Conservation (phyloP, 2,113 vertebrate genomes). For the Emydocephalus ijimae region DNA sequence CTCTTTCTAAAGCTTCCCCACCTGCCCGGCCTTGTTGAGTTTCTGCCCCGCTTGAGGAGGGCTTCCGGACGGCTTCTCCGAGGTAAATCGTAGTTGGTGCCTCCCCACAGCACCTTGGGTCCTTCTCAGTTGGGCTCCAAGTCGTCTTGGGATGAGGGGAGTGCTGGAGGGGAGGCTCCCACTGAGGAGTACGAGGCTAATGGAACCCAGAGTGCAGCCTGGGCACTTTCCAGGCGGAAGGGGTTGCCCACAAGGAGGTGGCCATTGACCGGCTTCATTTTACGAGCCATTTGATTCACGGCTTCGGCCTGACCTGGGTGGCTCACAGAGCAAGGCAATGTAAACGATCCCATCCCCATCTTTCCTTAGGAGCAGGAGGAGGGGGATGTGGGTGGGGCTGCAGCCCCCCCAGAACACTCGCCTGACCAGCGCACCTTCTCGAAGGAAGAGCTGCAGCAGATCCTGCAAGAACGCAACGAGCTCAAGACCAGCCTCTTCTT, state of each 20-base stretch:
- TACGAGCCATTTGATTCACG: not conserved
- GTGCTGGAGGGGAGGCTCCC: not conserved
- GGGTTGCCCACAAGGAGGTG: not conserved
- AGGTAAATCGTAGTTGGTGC: not conserved
- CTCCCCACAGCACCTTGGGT: not conserved
- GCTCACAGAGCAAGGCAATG: not conserved
- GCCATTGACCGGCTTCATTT: not conserved
- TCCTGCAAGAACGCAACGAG: constrained; percentile 91
- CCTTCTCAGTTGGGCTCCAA: not conserved
- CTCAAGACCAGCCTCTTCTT: constrained; percentile 93
- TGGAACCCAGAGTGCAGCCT: not conserved
- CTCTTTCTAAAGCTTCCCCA: not conserved
- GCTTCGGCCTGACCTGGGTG: not conserved
- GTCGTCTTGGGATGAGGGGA: not conserved
- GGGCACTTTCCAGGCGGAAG: not conserved
- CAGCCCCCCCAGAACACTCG: accelerated
- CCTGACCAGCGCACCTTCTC: constrained; percentile 72
- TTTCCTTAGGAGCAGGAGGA: not conserved
- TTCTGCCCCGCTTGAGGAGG: not conserved
- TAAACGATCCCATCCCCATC: not conserved
- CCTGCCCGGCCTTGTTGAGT: not conserved
- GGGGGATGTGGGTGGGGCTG: accelerated
- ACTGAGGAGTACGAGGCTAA: not conserved
- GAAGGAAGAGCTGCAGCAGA: constrained; percentile 87
- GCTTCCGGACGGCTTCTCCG: not conserved